phyloP scores from a whole-genome alignment of 2,797 vertebrate genomes.

The Acrossocheilus fasciatus region DNA sequence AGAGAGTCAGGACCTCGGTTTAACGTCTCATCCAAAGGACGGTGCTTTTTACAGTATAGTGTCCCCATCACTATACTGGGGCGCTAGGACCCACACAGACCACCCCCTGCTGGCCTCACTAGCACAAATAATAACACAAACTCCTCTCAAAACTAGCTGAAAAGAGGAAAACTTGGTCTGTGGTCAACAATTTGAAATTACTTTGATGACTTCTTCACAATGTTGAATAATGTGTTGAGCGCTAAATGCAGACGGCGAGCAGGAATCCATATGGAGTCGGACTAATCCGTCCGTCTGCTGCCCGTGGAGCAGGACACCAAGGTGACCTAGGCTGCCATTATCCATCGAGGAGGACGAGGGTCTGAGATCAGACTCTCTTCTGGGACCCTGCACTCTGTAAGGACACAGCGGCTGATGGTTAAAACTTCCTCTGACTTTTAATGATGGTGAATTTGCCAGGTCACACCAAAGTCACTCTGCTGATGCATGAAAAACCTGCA shows the following conservation, averaged over 20 bases:
- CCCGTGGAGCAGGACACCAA: conserved; percentile 2
- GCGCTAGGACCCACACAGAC: no score
- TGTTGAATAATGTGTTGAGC: conserved; percentile 2
- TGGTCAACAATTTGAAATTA: conserved; percentile 16
- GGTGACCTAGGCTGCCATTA: conserved; percentile 28
- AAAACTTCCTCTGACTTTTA: conserved; percentile 64
- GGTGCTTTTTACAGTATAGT: no score
- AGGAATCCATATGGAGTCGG: not conserved
- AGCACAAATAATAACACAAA: not conserved
- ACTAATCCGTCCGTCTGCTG: conserved; percentile 6
- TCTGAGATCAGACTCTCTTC: conserved; percentile 25
- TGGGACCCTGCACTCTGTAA: conserved; percentile 12
- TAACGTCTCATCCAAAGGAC: no score
- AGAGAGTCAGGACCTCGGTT: no score
- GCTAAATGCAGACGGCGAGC: not conserved
- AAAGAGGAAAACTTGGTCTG: not conserved
- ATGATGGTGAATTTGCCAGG: conserved; percentile 69
- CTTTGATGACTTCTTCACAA: conserved; percentile 13
- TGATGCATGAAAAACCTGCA: conserved; percentile 52
- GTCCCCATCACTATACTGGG: no score
- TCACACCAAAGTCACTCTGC: conserved; percentile 69
- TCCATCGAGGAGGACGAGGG: not conserved
- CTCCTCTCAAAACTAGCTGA: not conserved
- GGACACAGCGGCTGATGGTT: not conserved
- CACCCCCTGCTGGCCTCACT: no score